Base-by-base conservation (phyloP, 2,113 vertebrate genomes). In the Neolamprologus devosi region DNA sequence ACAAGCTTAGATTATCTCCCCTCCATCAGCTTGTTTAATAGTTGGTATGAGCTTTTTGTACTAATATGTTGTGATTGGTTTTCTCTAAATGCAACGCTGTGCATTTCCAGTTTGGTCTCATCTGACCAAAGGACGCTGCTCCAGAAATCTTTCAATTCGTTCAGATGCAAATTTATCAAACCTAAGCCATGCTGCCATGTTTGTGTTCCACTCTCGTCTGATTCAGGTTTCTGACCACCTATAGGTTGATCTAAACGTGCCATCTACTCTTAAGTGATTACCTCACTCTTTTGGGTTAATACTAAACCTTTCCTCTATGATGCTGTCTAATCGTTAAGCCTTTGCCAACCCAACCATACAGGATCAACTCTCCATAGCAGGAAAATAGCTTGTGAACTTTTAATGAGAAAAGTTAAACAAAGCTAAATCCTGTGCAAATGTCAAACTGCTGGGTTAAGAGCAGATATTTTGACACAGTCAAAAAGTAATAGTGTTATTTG, bases 291-390 rank as follows among this genome's bases (percentile, higher is more conserved):
- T 51, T n/a, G 35, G 84, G 89, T 95, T 94, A 94, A 95, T 95
- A 82, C 88, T 88, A 90, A 94, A 95, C 87, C 88, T 85, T 85
- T 73, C 33, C 83, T 94, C 37, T 87, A 89, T 83, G 85, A 82
- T 78, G 84, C 35, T 91, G 94, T 93, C 88, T 94, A 95, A 95
- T 94, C 47, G 85, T 93, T 95, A 95, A 96, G 83, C 95, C 82
- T 88, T 47, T 21, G 14, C 87, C 86, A 55, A 92, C 83, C 88
- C 85, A 73, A 88, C 83, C 89, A 70, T 45, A 84, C 58, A 88
- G 7, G 57, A 88, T 58, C 68, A 84, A 42, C 78, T 70, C 47
- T 65, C 28, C 45, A 12, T 63, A 54, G 87, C 78, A 83, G 28
- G 35, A 65, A 92, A 93, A 91, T 81, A 60, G 70, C 9, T 42